Evolutionary conservation across 1,140 invertebrate species (phyloP).

Genomic region (Orius insidiosus): DNA sequence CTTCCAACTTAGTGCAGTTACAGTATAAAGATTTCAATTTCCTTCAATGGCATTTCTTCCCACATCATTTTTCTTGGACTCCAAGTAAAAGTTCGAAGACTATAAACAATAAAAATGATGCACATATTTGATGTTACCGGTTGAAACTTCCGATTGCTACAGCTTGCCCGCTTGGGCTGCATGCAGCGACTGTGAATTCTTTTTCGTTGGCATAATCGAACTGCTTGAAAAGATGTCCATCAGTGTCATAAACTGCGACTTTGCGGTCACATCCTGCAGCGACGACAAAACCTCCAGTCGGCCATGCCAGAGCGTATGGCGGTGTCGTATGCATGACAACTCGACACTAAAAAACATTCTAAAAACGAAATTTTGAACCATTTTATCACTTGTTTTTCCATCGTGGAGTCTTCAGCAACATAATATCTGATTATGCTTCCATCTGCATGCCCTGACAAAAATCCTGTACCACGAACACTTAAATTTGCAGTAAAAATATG

Average conservation of each 20-base stretch:
- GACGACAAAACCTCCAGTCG: constrained; percentile 50
- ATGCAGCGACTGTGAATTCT: constrained; percentile 63
- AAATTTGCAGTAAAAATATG: constrained; percentile 15
- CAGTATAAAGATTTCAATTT: constrained; percentile 75
- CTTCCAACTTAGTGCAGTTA: constrained; percentile 79
- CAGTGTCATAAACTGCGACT: constrained; percentile 59
- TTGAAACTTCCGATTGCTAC: constrained; percentile 86
- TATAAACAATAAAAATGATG: constrained; percentile 19
- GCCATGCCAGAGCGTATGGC: constrained; percentile 69
- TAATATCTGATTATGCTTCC: constrained; percentile 73
- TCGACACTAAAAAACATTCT: too few species aligned
- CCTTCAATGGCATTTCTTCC: constrained; percentile 61
- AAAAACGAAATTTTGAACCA: too few species aligned
- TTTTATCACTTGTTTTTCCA: too few species aligned
- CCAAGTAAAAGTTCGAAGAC: constrained; percentile 73
- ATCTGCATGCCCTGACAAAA: constrained; percentile 79
- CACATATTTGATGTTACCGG: too few species aligned
- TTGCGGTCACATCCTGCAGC: constrained; percentile 73
- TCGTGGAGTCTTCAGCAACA: constrained; percentile 48
- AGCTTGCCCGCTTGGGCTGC: constrained; percentile 76
- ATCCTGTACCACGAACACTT: constrained; percentile 56
- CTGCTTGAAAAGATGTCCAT: constrained; percentile 54
- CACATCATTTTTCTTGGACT: constrained; percentile 55
- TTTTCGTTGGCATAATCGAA: constrained; percentile 74
- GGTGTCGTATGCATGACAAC: constrained; percentile 60